phyloP scores from a whole-genome alignment of 2,888 invertebrate genomes.

The Ypsolopha sequella region DNA sequence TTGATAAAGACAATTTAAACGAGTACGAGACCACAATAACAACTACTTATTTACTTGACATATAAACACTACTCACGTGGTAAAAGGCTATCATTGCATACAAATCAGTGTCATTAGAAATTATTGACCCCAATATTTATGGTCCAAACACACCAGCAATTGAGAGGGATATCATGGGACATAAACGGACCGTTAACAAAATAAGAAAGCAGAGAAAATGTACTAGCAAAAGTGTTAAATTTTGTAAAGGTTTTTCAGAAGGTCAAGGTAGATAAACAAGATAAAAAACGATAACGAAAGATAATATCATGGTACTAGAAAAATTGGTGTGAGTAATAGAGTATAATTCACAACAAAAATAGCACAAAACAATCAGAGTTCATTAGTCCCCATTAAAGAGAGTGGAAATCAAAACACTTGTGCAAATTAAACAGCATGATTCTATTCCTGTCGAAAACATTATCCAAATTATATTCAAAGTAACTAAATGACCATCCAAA shows the following conservation, averaged over 20 bases:
- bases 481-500: too few relatives aligned
- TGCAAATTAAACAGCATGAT: conserved; percentile 10
- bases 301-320: conserved; percentile 19
- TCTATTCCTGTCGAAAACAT: background rate
- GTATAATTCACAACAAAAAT: background rate
- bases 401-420: conserved; percentile 20
- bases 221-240: background rate
- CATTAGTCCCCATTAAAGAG: conserved; percentile 22
- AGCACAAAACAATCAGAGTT: conserved; percentile 1
- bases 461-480: background rate
- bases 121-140: conserved; percentile 28
- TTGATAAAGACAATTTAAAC: background rate
- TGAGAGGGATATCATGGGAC: conserved; percentile 2
- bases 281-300: conserved; percentile 28
- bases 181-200: background rate
- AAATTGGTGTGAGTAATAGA: background rate
- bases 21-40: background rate
- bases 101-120: conserved; percentile 30
- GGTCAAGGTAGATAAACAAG: conserved; percentile 22
- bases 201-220: background rate
- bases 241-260: conserved; percentile 24
- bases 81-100: conserved; percentile 21
- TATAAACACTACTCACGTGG: background rate
- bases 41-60: background rate
- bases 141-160: conserved; percentile 7